A percentile compares a stretch with the other conserved stretches of the same genome.
Evolutionary conservation across 2,113 vertebrate species (phyloP).

Genomic region (Pelecanus crispus): DNA sequence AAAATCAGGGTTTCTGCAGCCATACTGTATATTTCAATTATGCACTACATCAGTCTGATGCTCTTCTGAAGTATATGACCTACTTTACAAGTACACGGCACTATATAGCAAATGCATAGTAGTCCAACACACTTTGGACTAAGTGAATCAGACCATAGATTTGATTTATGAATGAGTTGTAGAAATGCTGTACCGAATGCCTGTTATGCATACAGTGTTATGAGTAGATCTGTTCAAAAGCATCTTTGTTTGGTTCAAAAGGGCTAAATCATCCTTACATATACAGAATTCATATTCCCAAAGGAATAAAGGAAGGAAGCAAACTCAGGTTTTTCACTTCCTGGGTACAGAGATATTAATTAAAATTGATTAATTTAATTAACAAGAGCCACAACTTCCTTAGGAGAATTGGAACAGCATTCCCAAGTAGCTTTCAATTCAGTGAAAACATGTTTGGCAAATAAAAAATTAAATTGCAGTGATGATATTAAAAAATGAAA

Average conservation of each 20-base stretch:
- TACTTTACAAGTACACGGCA: neutral
- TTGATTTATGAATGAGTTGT: neutral
- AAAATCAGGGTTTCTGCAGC: neutral
- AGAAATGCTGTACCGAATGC: neutral
- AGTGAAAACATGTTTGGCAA: neutral
- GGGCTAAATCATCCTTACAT: neutral
- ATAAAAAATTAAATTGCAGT: neutral
- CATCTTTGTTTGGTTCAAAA: neutral
- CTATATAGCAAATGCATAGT: neutral
- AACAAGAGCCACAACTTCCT: neutral
- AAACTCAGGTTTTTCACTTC: neutral
- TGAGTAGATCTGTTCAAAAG: neutral
- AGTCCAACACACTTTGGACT: neutral
- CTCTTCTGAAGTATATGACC: neutral
- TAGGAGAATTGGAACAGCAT: neutral
- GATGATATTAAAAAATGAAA: neutral
- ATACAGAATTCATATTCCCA: neutral
- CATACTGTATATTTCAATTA: neutral
- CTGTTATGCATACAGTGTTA: neutral
- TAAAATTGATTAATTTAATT: constrained; percentile 23
- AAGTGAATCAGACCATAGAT: neutral
- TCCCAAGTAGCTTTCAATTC: neutral
- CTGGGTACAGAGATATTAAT: neutral
- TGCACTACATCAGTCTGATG: neutral
- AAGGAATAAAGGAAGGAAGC: neutral